Evolutionary conservation across 2,888 invertebrate species (phyloP).

Genomic region (Tenthredo mesomela): DNA sequence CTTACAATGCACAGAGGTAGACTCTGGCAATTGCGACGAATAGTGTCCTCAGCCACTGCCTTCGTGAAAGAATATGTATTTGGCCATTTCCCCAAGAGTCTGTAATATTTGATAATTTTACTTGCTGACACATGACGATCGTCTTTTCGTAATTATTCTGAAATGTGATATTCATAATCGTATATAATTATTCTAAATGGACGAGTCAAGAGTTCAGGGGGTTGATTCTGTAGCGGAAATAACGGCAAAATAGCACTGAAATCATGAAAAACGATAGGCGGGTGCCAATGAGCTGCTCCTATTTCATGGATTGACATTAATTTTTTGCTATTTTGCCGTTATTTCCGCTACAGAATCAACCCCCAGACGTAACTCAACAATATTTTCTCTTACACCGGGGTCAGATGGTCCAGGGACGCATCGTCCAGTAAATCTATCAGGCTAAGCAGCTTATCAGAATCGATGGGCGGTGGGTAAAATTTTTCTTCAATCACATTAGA

Average conservation of each 20-base stretch:
- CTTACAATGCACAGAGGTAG: constrained; percentile 85
- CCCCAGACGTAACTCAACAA: no score
- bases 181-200: background rate
- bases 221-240: no score
- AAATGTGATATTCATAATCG: background rate
- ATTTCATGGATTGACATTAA: no score
- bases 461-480: constrained; percentile 69
- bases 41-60: constrained; percentile 84
- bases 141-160: background rate
- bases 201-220: no score
- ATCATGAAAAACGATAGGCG: no score
- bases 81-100: constrained; percentile 81
- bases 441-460: constrained; percentile 67
- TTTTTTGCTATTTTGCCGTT: no score
- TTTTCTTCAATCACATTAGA: constrained; percentile 70
- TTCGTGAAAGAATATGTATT: constrained; percentile 89
- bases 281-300: no score
- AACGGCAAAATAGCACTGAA: no score
- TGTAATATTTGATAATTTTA: constrained; percentile 65
- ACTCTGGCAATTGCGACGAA: constrained; percentile 79
- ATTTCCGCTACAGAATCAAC: no score
- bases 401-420: constrained; percentile 65
- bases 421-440: constrained; percentile 70
- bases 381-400: constrained; percentile 65
- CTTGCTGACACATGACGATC: background rate